Base-by-base conservation (phyloP, 92 coral and sea anemone species). In the Parazoanthus atlanticus region DNA sequence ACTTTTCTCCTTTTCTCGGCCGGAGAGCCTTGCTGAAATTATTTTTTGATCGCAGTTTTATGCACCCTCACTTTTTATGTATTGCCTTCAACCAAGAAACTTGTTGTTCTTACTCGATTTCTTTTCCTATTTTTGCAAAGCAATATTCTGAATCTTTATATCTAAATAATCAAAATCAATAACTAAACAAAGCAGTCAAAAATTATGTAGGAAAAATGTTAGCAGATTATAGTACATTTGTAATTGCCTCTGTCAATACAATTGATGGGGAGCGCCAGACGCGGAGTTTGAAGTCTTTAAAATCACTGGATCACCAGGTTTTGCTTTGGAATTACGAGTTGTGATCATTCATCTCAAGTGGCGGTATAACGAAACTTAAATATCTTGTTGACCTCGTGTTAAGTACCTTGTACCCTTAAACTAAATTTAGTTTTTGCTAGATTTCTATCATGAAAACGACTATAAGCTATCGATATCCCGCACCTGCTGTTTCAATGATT, bases 361-460 rank as follows among this genome's bases (percentile, higher is more conserved):
- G 78, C 86, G 64, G 38, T 74, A 16, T 13, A 38, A 23, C 34
- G 43, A 38, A 23, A n/a, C 17, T 28, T 28, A 38, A 69, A 67
- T 41, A 25, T 66, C 56, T 29, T 29, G 32, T 66, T 82, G 28
- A 34, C 25, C 34, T 64, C 23, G 6, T 21, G 30, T 32, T 36
- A 66, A 43, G 87, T 26, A 19, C 3, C 47, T 81, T 61, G 56
- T 36, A 11, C 17, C 74, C 17, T 65, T 38, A 10, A 40, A 40
- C 77, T 67, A 83, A 66, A 83, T 38, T 61, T 83, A 83, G 76
- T 66, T 40, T 41, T 36, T 34, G 46, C 47, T 83, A 12, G 65
- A 83, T 34, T 64, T 25, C 56, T 32, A 25, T n/a, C 43, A 17
- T 43, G n/a, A 6, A 43, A 70, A 41, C 76, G 56, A 79, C 84